These are phyloP conservation scores for Cydia splendana DNA, from an alignment of 1,140 invertebrate species.

Conservation along the genomic window DNA sequence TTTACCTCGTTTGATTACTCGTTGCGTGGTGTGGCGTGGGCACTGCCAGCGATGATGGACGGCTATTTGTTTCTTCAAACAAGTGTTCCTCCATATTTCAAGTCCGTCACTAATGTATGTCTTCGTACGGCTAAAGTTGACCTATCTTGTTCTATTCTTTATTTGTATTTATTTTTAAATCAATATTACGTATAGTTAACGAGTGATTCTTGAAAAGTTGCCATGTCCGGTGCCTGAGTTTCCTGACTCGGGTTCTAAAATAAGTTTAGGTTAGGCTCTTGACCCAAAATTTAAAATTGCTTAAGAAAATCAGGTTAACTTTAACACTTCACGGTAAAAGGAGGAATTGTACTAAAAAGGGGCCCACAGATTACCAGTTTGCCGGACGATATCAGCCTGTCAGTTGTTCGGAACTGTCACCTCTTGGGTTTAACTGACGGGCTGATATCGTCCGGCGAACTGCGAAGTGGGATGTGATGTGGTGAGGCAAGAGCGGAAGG, in stretches of 20 bases:
- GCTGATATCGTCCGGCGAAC: too few species aligned
- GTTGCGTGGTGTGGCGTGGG: neutral
- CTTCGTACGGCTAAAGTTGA: neutral
- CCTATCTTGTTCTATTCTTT: conserved; percentile 2
- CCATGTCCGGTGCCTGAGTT: neutral
- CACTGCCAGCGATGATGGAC: neutral
- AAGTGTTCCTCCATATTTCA: neutral
- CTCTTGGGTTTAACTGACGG: too few species aligned
- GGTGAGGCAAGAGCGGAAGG: too few species aligned
- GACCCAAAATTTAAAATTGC: neutral
- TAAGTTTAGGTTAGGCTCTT: neutral
- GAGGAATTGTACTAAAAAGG: too few species aligned
- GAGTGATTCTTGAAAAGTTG: neutral
- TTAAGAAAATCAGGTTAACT: neutral
- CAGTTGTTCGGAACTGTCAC: too few species aligned
- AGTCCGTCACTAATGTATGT: neutral
- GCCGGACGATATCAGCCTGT: too few species aligned
- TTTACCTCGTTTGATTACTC: neutral
- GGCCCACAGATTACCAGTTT: too few species aligned
- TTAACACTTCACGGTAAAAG: too few species aligned
- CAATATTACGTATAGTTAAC: neutral
- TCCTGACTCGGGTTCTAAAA: neutral
- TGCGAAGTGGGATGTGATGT: too few species aligned
- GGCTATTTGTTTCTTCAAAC: conserved; percentile 1
- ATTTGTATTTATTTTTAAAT: neutral